These are phyloP conservation scores for Poecilia velifera DNA, from an alignment of 2,797 vertebrate genomes.

Conservation along the genomic window DNA sequence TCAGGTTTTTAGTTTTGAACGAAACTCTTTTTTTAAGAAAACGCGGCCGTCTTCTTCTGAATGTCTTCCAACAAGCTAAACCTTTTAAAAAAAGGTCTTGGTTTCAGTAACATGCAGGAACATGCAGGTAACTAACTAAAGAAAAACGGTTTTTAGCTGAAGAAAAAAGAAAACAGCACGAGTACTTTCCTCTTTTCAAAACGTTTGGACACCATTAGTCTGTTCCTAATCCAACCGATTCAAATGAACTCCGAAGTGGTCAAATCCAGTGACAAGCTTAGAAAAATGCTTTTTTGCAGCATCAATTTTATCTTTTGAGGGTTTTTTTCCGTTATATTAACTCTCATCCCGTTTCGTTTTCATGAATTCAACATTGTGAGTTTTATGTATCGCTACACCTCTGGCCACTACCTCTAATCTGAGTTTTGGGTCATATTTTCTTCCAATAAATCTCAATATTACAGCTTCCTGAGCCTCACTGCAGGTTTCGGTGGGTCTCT, in stretches of 20 bases:
- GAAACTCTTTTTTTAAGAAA: too few species aligned
- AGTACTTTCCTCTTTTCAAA: background rate
- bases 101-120: too few species aligned
- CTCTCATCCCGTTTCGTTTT: too few species aligned
- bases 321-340: too few species aligned
- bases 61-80: too few species aligned
- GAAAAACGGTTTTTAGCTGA: too few species aligned
- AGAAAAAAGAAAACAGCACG: too few species aligned
- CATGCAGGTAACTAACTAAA: too few species aligned
- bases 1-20: background rate
- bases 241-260: background rate
- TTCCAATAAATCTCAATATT: background rate
- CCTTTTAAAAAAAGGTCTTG: too few species aligned
- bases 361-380: background rate
- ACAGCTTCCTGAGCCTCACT: background rate
- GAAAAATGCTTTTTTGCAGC: background rate
- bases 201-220: background rate
- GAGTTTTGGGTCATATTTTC: background rate
- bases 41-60: too few species aligned
- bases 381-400: background rate
- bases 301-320: background rate
- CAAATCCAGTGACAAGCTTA: background rate
- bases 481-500: background rate
- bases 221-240: background rate
- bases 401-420: background rate